Evolutionary conservation across 2,888 invertebrate species (phyloP), one percentile per base, ranked within the genome.

Genomic region (Augochlorella aurata): DNA sequence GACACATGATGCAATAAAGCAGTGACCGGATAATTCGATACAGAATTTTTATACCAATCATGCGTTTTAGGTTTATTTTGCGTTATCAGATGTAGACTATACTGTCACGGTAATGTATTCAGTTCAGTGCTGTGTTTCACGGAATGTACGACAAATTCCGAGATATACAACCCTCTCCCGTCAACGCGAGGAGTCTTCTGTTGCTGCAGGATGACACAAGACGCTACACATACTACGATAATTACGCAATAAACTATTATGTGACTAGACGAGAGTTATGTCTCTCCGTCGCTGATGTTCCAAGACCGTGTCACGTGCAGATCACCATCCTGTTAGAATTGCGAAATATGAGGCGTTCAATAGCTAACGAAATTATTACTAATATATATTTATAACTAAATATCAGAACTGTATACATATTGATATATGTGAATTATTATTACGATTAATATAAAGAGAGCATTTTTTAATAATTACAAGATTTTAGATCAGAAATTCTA

Each of bases 151-250:
- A 63, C 38, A 38, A 63, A 38, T 29, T 63, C 16, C 24, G 63
- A 63, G 63, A 38, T 16, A 63, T 63, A 29, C 38, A 63, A 38
- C 29, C 61, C 38, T 16, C 38, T 14, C 63, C 38, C 14, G 63
- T 63, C 63, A 63, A 63, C 63, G 18, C 29, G 63, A 38, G 24
- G 16, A 63, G 63, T 63, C 63, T 29, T 63, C 63, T 63, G 16
- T 38, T 63, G 29, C 63, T 63, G 18, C 29, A 29, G 63, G 38
- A 63, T 38, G 24, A 63, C 63, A 18, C 29, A 63, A 63, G 63
- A 63, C 63, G 38, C 29, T 63, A 29, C 38, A 38, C 38, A 38
- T 63, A 38, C 63, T 29, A 18, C 63, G 38, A 63, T 16, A 38
- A 63, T 63, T 63, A 63, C 63, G 18, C 29, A 18, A 9, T 29